These are phyloP conservation scores for Kuschelorhynchus macadamiae DNA, from an alignment of 2,888 invertebrate genomes.

Conservation along the genomic window DNA sequence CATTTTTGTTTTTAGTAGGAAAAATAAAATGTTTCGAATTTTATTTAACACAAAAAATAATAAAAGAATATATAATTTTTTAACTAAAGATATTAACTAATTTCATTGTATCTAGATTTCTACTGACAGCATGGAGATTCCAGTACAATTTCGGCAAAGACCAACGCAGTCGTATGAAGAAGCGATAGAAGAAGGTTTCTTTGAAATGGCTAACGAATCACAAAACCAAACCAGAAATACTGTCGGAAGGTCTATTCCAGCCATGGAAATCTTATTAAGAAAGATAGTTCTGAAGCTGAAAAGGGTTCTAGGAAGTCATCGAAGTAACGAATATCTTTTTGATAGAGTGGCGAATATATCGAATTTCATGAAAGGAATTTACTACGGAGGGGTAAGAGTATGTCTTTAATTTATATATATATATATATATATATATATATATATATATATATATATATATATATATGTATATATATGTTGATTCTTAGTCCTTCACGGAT, in stretches of 20 bases:
- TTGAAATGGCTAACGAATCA: constrained; percentile 28
- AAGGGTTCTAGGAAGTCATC: constrained; percentile 50
- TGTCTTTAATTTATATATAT: no score
- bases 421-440: no score
- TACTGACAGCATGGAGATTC: constrained; percentile 52
- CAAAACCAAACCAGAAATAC: background rate
- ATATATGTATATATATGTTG: no score
- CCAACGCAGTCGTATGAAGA: constrained; percentile 52
- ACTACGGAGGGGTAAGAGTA: constrained; percentile 58
- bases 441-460: no score
- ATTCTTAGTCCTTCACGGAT: no score
- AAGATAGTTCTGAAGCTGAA: constrained; percentile 56
- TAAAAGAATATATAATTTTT: no score
- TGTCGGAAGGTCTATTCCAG: constrained; percentile 21
- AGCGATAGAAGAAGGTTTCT: constrained; percentile 54
- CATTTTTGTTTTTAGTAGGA: no score
- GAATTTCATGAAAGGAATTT: constrained; percentile 59
- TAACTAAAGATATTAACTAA: no score
- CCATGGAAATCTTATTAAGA: constrained; percentile 58
- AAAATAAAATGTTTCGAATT: no score
- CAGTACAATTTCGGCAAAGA: constrained; percentile 52
- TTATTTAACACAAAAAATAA: no score
- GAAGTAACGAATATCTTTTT: constrained; percentile 55
- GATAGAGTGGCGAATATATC: constrained; percentile 56
- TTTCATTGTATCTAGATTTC: constrained; percentile 44